A percentile compares a stretch with the other conserved stretches of the same genome.
These are phyloP conservation scores for Halcyon smyrnensis DNA, from an alignment of 2,797 vertebrate species.

Conservation along the genomic window DNA sequence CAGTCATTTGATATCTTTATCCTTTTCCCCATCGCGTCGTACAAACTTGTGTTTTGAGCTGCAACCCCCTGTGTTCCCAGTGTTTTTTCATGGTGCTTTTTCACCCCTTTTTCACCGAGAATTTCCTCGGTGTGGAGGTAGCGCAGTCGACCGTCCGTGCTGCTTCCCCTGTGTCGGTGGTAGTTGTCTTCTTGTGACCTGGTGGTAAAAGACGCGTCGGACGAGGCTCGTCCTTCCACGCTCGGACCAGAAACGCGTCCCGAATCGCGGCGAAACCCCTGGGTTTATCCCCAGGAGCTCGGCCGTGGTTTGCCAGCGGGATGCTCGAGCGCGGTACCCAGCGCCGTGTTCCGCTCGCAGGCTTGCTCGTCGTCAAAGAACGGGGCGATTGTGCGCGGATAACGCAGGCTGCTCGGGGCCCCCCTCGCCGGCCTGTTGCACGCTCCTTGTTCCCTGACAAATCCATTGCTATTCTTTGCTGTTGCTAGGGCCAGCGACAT, in stretches of 20 bases:
- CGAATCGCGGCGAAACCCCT: neutral
- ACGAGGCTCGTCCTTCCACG: accelerated
- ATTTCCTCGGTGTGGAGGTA: neutral
- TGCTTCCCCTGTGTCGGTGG: accelerated
- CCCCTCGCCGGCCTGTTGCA: neutral
- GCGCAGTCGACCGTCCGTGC: accelerated
- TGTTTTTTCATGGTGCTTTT: accelerated
- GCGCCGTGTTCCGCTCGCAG: neutral
- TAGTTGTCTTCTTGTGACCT: neutral
- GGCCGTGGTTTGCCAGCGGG: neutral
- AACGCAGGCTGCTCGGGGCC: neutral
- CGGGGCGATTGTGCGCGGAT: neutral
- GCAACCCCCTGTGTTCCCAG: accelerated
- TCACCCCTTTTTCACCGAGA: accelerated
- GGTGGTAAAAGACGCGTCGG: accelerated
- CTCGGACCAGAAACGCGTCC: neutral
- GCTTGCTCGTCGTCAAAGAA: neutral
- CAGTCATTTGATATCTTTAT: accelerated
- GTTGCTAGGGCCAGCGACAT: constrained; percentile 45
- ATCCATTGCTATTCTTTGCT: constrained; percentile 11
- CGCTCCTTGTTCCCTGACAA: neutral
- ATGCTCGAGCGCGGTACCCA: neutral
- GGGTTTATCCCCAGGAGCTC: neutral
- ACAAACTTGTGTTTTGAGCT: neutral
- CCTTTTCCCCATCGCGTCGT: neutral